A percentile compares a stretch with the other conserved stretches of the same genome.
Evolutionary conservation across 2,113 vertebrate species (phyloP).

Genomic region (Dermatemys mawii): DNA sequence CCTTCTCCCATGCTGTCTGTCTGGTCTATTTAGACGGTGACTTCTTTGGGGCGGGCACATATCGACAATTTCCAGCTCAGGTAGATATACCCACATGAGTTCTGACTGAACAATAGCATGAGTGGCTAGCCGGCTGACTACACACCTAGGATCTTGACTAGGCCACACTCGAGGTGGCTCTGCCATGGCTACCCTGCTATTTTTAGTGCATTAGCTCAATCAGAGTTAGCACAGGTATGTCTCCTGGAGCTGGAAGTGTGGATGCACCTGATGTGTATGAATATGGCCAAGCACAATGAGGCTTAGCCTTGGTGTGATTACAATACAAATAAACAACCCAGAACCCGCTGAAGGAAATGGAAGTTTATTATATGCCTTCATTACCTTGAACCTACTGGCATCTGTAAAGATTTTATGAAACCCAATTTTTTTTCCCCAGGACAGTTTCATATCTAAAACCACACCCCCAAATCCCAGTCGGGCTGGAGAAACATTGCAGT

Average conservation of each 20-base stretch:
- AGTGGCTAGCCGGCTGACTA: not conserved
- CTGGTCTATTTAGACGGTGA: accelerated
- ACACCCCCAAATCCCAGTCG: accelerated
- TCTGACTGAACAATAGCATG: not conserved
- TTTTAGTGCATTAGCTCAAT: not conserved
- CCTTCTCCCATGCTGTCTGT: not conserved
- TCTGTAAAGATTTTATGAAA: not conserved
- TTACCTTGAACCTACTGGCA: not conserved
- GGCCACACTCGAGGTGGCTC: not conserved
- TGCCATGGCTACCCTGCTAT: not conserved
- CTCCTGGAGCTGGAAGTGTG: not conserved
- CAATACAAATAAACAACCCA: not conserved
- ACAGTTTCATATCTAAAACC: not conserved
- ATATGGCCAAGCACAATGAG: not conserved
- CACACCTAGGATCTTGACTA: not conserved
- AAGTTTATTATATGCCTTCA: not conserved
- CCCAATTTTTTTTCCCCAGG: not conserved
- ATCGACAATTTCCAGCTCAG: not conserved
- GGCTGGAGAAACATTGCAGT: not conserved
- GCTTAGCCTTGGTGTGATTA: accelerated
- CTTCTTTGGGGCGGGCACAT: accelerated
- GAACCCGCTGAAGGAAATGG: not conserved
- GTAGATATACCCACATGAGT: not conserved
- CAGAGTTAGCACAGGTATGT: not conserved
- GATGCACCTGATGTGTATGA: not conserved